Conservation (phyloP, 1,140 invertebrate species). For the Phthorimaea operculella region DNA sequence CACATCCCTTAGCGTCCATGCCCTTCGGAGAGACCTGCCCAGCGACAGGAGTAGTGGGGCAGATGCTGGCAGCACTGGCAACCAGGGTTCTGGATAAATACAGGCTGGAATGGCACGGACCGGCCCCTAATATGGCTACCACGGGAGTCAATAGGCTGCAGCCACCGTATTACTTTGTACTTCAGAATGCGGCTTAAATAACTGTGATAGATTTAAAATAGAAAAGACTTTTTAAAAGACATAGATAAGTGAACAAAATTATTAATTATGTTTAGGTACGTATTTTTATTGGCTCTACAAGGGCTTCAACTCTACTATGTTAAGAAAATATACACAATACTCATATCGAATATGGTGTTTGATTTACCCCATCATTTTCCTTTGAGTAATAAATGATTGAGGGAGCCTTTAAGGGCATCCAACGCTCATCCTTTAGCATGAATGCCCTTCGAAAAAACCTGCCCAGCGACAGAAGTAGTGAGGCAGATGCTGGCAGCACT, state of each 20-base stretch:
- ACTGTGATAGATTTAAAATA: slow-evolving; percentile 15
- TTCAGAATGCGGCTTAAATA: slow-evolving; percentile 45
- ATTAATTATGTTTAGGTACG: no score
- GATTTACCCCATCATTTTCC: no score
- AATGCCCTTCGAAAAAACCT: slow-evolving; percentile 42
- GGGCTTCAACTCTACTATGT: no score
- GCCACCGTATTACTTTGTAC: slow-evolving; percentile 50
- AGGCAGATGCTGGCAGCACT: slow-evolving; percentile 34
- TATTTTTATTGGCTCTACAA: no score
- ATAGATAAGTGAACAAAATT: no score
- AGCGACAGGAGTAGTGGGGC: slow-evolving; percentile 30
- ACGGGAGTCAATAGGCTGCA: slow-evolving; percentile 47
- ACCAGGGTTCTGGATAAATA: slow-evolving; percentile 42
- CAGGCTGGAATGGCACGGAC: slow-evolving; percentile 57
- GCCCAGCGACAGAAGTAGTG: slow-evolving; percentile 38
- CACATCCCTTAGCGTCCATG: slow-evolving; percentile 39
- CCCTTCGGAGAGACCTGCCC: slow-evolving; percentile 51
- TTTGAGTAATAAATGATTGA: no score
- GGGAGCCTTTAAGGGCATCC: slow-evolving; percentile 39
- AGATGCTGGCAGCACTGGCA: slow-evolving; percentile 34
- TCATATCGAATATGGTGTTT: no score
- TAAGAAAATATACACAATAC: no score
- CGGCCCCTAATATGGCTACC: slow-evolving; percentile 31
- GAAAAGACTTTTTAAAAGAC: no score
- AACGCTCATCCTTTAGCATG: slow-evolving; percentile 43